Evolutionary conservation across 2,888 invertebrate species (phyloP).

Genomic region (Reticulitermes lucifugus): DNA sequence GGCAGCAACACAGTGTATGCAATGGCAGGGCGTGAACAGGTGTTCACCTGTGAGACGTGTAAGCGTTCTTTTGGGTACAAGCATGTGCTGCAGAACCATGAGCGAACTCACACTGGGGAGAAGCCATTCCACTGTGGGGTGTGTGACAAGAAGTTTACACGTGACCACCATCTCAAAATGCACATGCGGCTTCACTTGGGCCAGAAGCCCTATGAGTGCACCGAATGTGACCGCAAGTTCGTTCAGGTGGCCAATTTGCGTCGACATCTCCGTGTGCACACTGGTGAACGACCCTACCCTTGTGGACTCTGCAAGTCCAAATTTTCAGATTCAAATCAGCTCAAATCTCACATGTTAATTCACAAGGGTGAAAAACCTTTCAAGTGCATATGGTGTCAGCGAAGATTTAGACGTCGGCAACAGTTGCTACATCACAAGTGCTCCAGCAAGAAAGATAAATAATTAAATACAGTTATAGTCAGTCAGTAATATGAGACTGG

Average conservation of each 20-base stretch:
- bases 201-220: constrained; percentile 92
- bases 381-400: constrained; percentile 82
- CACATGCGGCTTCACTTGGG: constrained; percentile 94
- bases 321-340: constrained; percentile 92
- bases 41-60: constrained; percentile 90
- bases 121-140: constrained; percentile 94
- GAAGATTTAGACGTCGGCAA: constrained; percentile 86
- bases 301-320: constrained; percentile 87
- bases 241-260: constrained; percentile 94
- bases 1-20: constrained; percentile 56
- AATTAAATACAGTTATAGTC: too few species aligned
- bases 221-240: constrained; percentile 91
- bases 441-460: constrained; percentile 60
- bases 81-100: constrained; percentile 94
- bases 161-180: constrained; percentile 94
- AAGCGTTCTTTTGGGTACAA: constrained; percentile 93
- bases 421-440: constrained; percentile 90
- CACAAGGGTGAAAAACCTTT: constrained; percentile 94
- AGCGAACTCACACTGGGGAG: constrained; percentile 94
- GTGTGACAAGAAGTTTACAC: constrained; percentile 91
- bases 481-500: too few species aligned
- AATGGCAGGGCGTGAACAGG: constrained; percentile 73
- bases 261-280: constrained; percentile 90
- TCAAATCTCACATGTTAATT: constrained; percentile 89
- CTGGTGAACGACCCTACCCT: constrained; percentile 90